These are phyloP conservation scores for Spilosoma lubricipeda DNA, from an alignment of 2,888 invertebrate genomes.

Conservation along the genomic window DNA sequence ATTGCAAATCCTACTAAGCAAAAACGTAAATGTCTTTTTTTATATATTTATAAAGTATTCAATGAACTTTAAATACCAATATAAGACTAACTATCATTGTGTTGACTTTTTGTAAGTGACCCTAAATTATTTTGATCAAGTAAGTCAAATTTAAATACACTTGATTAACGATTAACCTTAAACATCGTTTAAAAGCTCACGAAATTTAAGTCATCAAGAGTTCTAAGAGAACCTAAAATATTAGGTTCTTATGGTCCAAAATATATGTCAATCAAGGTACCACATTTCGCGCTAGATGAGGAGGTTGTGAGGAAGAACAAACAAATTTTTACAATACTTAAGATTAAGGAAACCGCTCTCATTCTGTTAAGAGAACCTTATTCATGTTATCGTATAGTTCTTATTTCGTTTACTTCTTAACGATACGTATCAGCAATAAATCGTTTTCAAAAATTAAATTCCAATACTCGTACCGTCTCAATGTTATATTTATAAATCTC, in stretches of 20 bases:
- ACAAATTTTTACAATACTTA: background rate
- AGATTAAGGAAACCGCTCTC: constrained; percentile 19
- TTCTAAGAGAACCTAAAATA: no score
- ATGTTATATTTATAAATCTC: constrained; percentile 74
- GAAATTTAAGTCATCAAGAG: no score
- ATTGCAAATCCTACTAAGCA: background rate
- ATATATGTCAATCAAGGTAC: no score
- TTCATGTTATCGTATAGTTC: constrained; percentile 51
- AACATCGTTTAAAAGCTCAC: no score
- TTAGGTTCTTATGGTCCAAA: no score
- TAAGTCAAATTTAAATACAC: background rate
- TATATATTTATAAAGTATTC: background rate
- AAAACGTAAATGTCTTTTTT: background rate
- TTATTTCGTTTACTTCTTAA: constrained; percentile 58
- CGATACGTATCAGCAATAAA: constrained; percentile 60
- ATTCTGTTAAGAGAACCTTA: constrained; percentile 45
- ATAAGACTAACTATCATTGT: background rate
- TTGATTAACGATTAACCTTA: background rate
- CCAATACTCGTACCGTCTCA: constrained; percentile 64
- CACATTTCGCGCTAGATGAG: no score
- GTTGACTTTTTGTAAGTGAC: background rate
- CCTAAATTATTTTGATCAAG: background rate
- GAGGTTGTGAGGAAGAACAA: background rate
- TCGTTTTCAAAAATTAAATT: constrained; percentile 64
- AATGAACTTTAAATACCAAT: background rate